phyloP scores from a whole-genome alignment of 2,113 vertebrate genomes.

The Oxygymnocypris stewartii region DNA sequence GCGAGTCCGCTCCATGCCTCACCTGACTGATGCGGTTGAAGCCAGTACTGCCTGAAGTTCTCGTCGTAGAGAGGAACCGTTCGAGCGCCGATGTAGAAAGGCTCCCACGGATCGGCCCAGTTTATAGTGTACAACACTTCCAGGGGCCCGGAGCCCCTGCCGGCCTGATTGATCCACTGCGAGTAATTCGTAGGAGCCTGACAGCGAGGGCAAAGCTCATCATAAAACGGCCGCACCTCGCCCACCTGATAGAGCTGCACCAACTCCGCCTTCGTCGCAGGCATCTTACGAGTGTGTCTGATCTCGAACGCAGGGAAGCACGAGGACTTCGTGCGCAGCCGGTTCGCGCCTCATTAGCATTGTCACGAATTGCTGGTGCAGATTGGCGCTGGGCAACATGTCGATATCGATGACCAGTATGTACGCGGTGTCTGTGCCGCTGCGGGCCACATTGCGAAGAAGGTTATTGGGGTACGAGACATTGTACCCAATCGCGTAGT shows the following conservation, averaged over 20 bases:
- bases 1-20: background rate
- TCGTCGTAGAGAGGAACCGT: constrained; percentile 84
- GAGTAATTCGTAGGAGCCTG: constrained; percentile 91
- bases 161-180: constrained; percentile 81
- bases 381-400: constrained; percentile 85
- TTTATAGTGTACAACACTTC: constrained; percentile 79
- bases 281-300: constrained; percentile 83
- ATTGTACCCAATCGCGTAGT: constrained; percentile 83
- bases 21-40: constrained; percentile 95
- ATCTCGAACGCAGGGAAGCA: constrained; percentile 90
- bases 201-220: constrained; percentile 85
- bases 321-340: constrained; percentile 72
- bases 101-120: constrained; percentile 91
- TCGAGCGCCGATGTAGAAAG: constrained; percentile 84
- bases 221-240: constrained; percentile 87
- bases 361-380: constrained; percentile 77
- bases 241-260: constrained; percentile 87
- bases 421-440: constrained; percentile 74
- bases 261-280: constrained; percentile 79
- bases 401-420: constrained; percentile 85
- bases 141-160: constrained; percentile 62
- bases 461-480: constrained; percentile 90
- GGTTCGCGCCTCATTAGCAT: constrained; percentile 63
- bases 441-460: constrained; percentile 84
- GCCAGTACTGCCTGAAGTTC: constrained; percentile 88